Conservation (phyloP, 2,888 invertebrate genomes). For the Meandrusa payeni region DNA sequence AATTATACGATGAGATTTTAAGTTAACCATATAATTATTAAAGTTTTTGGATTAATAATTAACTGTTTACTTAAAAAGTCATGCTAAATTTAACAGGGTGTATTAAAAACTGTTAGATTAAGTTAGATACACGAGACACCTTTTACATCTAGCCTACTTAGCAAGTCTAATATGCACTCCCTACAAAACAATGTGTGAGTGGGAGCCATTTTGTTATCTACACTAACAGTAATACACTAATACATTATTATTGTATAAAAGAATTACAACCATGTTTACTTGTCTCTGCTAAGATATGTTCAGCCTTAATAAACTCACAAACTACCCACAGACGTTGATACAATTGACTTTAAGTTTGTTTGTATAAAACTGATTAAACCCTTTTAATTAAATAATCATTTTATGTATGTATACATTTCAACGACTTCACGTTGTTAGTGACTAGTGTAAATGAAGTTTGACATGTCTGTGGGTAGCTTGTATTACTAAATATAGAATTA, state of each 20-base stretch:
- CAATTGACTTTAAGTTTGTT: conserved; percentile 28
- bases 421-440: no score
- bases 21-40: no score
- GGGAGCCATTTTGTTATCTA: conserved; percentile 23
- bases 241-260: conserved; percentile 24
- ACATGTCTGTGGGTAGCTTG: conserved; percentile 14
- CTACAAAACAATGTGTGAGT: conserved; percentile 8
- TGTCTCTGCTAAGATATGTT: conserved; percentile 42
- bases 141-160: conserved; percentile 3
- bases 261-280: conserved; percentile 41
- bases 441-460: neutral
- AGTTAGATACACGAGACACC: neutral
- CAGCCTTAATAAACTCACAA: conserved; percentile 39
- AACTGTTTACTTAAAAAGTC: no score
- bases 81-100: no score
- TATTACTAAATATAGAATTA: conserved; percentile 6
- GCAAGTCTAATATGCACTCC: conserved; percentile 1
- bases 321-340: conserved; percentile 25
- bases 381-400: no score
- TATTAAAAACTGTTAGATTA: neutral
- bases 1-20: no score
- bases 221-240: conserved; percentile 23
- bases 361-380: conserved; percentile 1
- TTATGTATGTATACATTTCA: no score
- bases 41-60: no score